phyloP scores from a whole-genome alignment of 2,797 vertebrate genomes.

The Phrynocephalus forsythii region DNA sequence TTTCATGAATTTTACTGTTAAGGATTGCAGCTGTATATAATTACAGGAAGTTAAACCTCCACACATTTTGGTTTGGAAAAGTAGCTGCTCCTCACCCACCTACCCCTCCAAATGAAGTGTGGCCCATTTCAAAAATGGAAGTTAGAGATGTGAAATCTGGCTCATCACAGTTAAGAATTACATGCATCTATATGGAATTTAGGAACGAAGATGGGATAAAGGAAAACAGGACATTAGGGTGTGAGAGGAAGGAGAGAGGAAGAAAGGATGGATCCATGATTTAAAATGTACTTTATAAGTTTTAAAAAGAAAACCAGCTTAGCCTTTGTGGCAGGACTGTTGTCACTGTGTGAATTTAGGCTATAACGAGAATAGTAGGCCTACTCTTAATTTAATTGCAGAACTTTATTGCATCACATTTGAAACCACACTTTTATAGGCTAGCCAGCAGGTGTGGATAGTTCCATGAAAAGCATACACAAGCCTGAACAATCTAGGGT shows the following conservation, averaged over 20 bases:
- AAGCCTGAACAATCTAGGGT: constrained; percentile 58
- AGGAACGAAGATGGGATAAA: background rate
- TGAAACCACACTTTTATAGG: constrained; percentile 75
- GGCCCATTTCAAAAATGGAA: background rate
- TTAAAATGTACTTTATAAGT: constrained; percentile 46
- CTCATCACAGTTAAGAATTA: background rate
- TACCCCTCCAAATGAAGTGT: background rate
- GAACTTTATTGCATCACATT: constrained; percentile 73
- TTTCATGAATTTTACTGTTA: background rate
- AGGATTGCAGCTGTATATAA: background rate
- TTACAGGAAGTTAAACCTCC: constrained; percentile 6
- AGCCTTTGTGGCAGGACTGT: constrained; percentile 40
- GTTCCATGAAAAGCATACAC: constrained; percentile 55
- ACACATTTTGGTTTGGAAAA: background rate
- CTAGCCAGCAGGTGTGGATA: constrained; percentile 75
- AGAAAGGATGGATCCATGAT: background rate
- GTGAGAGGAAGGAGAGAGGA: background rate
- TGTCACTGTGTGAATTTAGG: constrained; percentile 51
- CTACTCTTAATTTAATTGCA: constrained; percentile 70
- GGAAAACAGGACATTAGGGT: background rate
- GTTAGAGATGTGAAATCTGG: background rate
- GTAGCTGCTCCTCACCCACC: background rate
- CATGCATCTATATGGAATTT: background rate
- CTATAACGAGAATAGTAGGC: constrained; percentile 66
- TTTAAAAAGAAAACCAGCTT: background rate